Evolutionary conservation across 2,797 vertebrate genomes (phyloP).

Genomic region (Mastacembelus armatus): DNA sequence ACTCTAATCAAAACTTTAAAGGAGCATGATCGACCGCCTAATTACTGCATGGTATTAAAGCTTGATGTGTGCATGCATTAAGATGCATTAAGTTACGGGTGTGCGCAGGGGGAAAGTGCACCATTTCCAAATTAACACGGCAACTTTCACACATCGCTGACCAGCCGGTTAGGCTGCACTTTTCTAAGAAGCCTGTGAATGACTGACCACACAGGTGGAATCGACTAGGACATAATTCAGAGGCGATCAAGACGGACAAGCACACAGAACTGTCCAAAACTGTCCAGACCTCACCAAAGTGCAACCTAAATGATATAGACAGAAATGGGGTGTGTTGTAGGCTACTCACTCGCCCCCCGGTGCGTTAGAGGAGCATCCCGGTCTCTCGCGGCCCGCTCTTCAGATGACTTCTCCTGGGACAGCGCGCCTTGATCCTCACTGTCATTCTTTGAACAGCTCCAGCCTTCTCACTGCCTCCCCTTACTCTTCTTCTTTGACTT

Average conservation of each 20-base stretch:
- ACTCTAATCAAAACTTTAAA: slow-evolving; percentile 75
- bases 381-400: slow-evolving; percentile 71
- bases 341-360: slow-evolving; percentile 78
- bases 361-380: slow-evolving; percentile 79
- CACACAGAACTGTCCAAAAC: slow-evolving; percentile 14
- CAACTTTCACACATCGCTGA: slow-evolving; percentile 64
- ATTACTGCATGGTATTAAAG: slow-evolving; percentile 46
- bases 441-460: slow-evolving; percentile 72
- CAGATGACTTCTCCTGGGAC: slow-evolving; percentile 81
- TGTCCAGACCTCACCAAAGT: slow-evolving; percentile 45
- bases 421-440: slow-evolving; percentile 76
- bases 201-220: slow-evolving; percentile 77
- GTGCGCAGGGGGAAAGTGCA: slow-evolving; percentile 36
- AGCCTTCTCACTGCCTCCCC: slow-evolving; percentile 67
- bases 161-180: slow-evolving; percentile 54
- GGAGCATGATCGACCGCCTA: slow-evolving; percentile 49
- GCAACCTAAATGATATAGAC: not conserved
- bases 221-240: slow-evolving; percentile 21
- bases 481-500: slow-evolving; percentile 58
- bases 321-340: not conserved
- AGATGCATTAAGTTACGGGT: slow-evolving; percentile 40
- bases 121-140: slow-evolving; percentile 41
- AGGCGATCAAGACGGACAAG: slow-evolving; percentile 11
- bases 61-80: slow-evolving; percentile 45
- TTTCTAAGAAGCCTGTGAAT: slow-evolving; percentile 49